These are phyloP conservation scores for Bombus ignitus DNA, from an alignment of 1,140 invertebrate species.

Conservation along the genomic window DNA sequence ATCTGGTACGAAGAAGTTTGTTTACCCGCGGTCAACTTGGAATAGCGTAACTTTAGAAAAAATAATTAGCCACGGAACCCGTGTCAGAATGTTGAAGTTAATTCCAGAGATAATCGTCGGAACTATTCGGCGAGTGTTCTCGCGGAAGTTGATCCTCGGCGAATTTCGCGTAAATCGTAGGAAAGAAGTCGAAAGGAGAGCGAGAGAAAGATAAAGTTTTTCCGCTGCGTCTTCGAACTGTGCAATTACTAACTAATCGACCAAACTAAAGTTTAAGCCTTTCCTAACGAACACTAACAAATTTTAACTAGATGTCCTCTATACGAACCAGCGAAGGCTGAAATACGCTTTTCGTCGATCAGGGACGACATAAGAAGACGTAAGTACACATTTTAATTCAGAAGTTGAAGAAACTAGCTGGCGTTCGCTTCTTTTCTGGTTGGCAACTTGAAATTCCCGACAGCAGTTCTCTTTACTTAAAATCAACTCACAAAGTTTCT, in stretches of 20 bases:
- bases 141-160: not conserved
- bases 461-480: not conserved
- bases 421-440: not conserved
- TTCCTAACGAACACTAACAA: constrained; percentile 74
- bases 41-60: constrained; percentile 6
- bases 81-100: constrained; percentile 34
- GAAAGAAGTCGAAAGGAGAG: constrained; percentile 12
- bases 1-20: not conserved
- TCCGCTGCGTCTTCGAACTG: constrained; percentile 19
- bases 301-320: constrained; percentile 71
- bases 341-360: constrained; percentile 25
- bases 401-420: constrained; percentile 30
- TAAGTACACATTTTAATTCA: constrained; percentile 24
- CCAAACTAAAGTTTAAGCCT: constrained; percentile 70
- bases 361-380: not conserved
- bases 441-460: too few relatives aligned
- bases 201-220: constrained; percentile 17
- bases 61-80: constrained; percentile 28
- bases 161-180: constrained; percentile 15
- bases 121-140: constrained; percentile 1
- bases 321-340: not conserved
- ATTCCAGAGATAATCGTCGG: constrained; percentile 29
- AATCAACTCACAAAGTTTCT: too few relatives aligned
- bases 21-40: not conserved
- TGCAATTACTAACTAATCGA: constrained; percentile 65